phyloP scores from a whole-genome alignment of 2,888 invertebrate genomes.

The Cephus nigrinus region DNA sequence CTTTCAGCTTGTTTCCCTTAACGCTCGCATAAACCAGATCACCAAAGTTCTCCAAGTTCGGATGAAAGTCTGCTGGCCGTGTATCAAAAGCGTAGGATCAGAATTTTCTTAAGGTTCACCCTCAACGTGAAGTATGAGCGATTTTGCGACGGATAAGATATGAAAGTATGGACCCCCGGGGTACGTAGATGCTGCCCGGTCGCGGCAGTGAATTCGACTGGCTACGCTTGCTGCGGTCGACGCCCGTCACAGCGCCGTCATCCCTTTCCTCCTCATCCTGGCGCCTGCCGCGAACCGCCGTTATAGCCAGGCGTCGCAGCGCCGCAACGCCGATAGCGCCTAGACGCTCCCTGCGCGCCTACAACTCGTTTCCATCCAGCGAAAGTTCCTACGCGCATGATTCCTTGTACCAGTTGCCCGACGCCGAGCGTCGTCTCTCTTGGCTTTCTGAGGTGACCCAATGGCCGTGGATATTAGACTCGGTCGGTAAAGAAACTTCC shows the following conservation, averaged over 20 bases:
- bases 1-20: not conserved
- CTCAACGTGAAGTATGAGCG: not conserved
- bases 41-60: not conserved
- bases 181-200: conserved; percentile 40
- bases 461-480: not conserved
- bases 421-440: not conserved
- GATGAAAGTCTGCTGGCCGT: not conserved
- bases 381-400: not conserved
- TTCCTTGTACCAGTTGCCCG: not conserved
- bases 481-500: not conserved
- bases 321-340: not conserved
- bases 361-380: conserved; percentile 14
- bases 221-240: conserved; percentile 47
- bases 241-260: conserved; percentile 55
- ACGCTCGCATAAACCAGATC: not conserved
- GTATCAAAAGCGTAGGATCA: not conserved
- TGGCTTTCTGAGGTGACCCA: conserved; percentile 5
- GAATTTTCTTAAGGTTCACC: not conserved
- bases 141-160: not conserved
- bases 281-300: conserved; percentile 21
- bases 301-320: not conserved
- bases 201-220: conserved; percentile 57
- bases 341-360: conserved; percentile 15
- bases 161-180: conserved; percentile 9
- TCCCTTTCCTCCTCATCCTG: conserved; percentile 37